Base-by-base conservation (phyloP, 2,888 invertebrate genomes). In the Chrysomela aeneicollis region DNA sequence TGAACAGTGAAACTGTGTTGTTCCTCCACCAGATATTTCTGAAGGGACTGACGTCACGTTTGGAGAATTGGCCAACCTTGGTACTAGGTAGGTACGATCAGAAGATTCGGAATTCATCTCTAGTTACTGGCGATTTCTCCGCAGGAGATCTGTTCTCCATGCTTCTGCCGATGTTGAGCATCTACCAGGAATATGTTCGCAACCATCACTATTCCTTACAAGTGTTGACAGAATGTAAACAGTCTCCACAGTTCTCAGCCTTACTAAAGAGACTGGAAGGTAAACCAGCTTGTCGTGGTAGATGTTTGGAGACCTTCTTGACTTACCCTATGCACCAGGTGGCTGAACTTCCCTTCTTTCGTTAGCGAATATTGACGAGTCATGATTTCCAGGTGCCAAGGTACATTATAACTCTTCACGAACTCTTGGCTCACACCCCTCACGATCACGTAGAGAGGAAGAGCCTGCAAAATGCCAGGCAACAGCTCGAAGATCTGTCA, bases 251-350 rank as follows among this genome's bases (percentile, higher is more conserved):
- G 0, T 96, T 95, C 79, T 90, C 92, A 0, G 89, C 89, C 12
- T 86, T 95, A 54, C 85, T 96, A 61, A 88, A 90, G 61, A 84
- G 95, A 21, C 85, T 95, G 67, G 95, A 96, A 84, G 91, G 91
- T 80, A 95, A 95, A 81, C 88, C 93, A 0, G 88, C 91, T 0
- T 94, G 94, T 77, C 93, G 94, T 79, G 92, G 93, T 18, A 85
- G 95, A 58, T 91, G 93, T 2, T 82, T 96, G 72, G 95, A 95
- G 83, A 93, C 91, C 1, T 95, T 95, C 81, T 86, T 96, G 65
- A 95, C 95, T 1, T 95, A 94, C 83, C 95, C 95, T 17, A 96
- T 96, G 95, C 94, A 95, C 84, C 95, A 95, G 90, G 94, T 93
- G 82, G 76, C 58, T 68, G 26, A 30, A 57, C 17, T 49, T 26